A percentile compares a stretch with the other conserved stretches of the same genome.
Evolutionary conservation across 2,113 vertebrate species (phyloP).

Genomic region (Dasypus novemcinctus): DNA sequence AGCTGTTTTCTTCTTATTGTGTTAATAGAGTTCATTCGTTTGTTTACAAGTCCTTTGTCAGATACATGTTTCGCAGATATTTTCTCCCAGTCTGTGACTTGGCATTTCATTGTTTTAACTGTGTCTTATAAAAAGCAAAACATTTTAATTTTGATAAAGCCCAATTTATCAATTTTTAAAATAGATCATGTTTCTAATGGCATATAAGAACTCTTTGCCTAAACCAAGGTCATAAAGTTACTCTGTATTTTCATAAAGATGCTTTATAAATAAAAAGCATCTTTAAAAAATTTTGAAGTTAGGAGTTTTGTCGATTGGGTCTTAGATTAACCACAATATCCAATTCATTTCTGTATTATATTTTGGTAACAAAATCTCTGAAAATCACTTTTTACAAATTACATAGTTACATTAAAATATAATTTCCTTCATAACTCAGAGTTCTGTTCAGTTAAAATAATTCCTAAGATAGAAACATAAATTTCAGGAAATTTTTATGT

Average conservation of each 20-base stretch:
- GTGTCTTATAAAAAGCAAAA: not conserved
- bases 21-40: not conserved
- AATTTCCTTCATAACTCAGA: not conserved
- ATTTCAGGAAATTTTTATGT: not conserved
- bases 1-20: not conserved
- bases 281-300: too few relatives aligned
- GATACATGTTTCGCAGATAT: not conserved
- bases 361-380: conserved; percentile 28
- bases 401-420: not conserved
- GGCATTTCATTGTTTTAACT: not conserved
- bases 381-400: not conserved
- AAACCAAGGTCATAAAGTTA: not conserved
- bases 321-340: not conserved
- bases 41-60: not conserved
- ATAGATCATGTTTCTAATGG: not conserved
- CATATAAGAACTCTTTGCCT: not conserved
- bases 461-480: not conserved
- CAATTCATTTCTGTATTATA: not conserved
- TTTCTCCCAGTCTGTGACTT: not conserved
- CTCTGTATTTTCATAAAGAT: not conserved
- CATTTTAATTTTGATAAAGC: not conserved
- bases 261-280: too few relatives aligned
- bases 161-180: not conserved
- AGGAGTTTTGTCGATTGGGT: not conserved
- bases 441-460: not conserved